Evolutionary conservation across 2,113 vertebrate species (phyloP), one percentile per base, ranked within the genome.

Genomic region (Centropristis striata): DNA sequence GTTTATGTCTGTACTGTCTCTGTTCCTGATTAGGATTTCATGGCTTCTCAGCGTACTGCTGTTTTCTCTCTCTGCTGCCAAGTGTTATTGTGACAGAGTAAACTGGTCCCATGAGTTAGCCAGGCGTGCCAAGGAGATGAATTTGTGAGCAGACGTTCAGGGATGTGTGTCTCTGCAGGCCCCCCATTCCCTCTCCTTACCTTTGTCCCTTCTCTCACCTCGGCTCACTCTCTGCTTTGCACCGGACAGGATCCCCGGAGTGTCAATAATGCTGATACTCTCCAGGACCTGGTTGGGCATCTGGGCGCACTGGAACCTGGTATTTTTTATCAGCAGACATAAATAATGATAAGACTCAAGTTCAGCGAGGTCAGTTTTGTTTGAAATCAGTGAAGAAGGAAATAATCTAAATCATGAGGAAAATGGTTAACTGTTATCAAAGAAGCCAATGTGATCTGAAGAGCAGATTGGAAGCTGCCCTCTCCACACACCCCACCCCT

Each of bases 221-320:
- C 96, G 92, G 94, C 95, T 96, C 85, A 97, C 96, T 86, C 96
- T 95, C 92, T 97, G 97, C 72, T 98, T 98, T 50, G 97, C 96
- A 1, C 97, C 97, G 0, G 97, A 97, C 75, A 98, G 93, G 84
- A 98, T 98, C 21, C 97, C 97, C 0, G 97, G 97, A 0, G 97
- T 96, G 93, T 98, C 97, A 0, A 97, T 97, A 41, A 98, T 95
- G 71, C 96, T 98, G 83, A 98, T 98, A 72, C 97, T 97, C 86
- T 98, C 96, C 90, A 98, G 93, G 36, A 98, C 97, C 86, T 97
- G 96, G 85, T 97, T 98, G 64, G 96, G 94, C 77, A 98, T 88
- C 88, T 97, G 96, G 54, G 97, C 96, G 0, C 97, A 98, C 92
- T 97, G 96, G 87, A 98, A 97, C 92, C 96, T 96, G 78, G 47